A percentile compares a stretch with the other conserved stretches of the same genome.
phyloP scores from a whole-genome alignment of 2,888 invertebrate species.

The Agrotis clavis region DNA sequence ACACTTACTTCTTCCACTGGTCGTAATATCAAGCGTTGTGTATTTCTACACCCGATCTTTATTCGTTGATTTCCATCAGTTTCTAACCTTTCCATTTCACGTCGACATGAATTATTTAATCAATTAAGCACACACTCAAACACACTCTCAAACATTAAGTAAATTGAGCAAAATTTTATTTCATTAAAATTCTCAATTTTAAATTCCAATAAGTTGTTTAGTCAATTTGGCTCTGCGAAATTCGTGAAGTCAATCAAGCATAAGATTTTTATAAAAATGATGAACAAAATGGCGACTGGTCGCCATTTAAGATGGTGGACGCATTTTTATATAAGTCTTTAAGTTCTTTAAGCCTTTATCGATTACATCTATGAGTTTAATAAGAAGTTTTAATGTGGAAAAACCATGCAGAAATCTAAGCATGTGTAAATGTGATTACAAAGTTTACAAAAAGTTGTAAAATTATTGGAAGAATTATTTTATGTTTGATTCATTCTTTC shows the following conservation, averaged over 20 bases:
- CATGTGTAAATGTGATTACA: slow-evolving; percentile 51
- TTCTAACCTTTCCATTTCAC: slow-evolving; percentile 7
- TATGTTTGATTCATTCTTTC: slow-evolving; percentile 22
- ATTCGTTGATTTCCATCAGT: slow-evolving; percentile 1
- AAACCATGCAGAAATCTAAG: slow-evolving; percentile 52
- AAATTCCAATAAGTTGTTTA: slow-evolving; percentile 58
- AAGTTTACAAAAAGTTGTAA: slow-evolving; percentile 36
- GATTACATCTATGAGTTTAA: slow-evolving; percentile 40
- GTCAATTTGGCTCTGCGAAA: slow-evolving; percentile 60
- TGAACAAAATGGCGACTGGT: slow-evolving; percentile 36
- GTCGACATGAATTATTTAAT: slow-evolving; percentile 47
- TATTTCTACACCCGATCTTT: slow-evolving; percentile 1
- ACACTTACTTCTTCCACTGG: slow-evolving; percentile 14
- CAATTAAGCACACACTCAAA: slow-evolving; percentile 62
- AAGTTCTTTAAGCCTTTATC: slow-evolving; percentile 59
- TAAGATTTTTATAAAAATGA: slow-evolving; percentile 45
- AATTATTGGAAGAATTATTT: slow-evolving; percentile 42
- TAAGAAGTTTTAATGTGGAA: slow-evolving; percentile 49
- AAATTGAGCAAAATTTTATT: slow-evolving; percentile 66
- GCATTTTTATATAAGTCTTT: slow-evolving; percentile 57
- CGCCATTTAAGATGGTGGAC: slow-evolving; percentile 54
- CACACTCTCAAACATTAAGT: slow-evolving; percentile 47
- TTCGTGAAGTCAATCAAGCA: slow-evolving; percentile 56
- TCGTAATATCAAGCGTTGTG: background rate
- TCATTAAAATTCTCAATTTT: slow-evolving; percentile 63